Conservation (phyloP, 2,113 vertebrate genomes). For the Stomatorhinus ivindoensis region DNA sequence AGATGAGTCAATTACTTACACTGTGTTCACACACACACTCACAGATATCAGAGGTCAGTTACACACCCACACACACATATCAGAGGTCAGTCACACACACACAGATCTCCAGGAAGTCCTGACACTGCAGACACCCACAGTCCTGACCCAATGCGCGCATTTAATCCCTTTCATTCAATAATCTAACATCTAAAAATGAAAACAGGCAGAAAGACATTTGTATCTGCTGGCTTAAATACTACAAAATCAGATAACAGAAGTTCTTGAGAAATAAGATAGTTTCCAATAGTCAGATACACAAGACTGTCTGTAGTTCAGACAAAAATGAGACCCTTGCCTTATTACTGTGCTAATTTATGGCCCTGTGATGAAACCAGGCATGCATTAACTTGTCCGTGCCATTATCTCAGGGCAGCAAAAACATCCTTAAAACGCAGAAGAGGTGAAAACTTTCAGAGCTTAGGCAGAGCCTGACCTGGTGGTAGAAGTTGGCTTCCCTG, state of each 20-base stretch:
- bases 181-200: slow-evolving; percentile 15
- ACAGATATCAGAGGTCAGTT: neutral
- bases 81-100: neutral
- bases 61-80: neutral
- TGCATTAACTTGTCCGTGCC: slow-evolving; percentile 9
- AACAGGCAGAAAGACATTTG: neutral
- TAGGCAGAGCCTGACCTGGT: neutral
- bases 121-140: neutral
- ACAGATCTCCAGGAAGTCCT: neutral
- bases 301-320: neutral
- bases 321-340: neutral
- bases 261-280: neutral
- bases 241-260: neutral
- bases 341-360: slow-evolving; percentile 1
- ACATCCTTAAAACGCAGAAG: neutral
- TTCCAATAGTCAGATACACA: neutral
- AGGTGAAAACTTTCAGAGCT: neutral
- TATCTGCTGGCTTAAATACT: neutral
- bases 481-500: neutral
- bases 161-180: slow-evolving; percentile 18
- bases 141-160: neutral
- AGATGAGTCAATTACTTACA: neutral
- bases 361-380: neutral
- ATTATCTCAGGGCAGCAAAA: neutral
- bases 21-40: neutral